These are phyloP conservation scores for Orthonychiurus folsomi DNA, from an alignment of 2,888 invertebrate species.

Conservation along the genomic window DNA sequence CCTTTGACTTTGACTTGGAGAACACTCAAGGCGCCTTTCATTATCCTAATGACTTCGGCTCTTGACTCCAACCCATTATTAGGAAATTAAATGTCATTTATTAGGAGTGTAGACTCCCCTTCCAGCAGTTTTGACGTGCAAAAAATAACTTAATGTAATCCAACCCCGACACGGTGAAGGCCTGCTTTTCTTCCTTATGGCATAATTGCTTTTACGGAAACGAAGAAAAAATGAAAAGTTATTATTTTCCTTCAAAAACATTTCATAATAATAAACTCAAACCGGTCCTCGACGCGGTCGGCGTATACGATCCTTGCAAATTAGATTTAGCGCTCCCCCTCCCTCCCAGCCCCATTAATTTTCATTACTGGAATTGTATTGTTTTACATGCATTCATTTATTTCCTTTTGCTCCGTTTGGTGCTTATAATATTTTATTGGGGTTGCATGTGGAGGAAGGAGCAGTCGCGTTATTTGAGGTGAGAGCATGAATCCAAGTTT, in stretches of 20 bases:
- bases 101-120: constrained; percentile 13
- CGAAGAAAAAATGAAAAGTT: background rate
- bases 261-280: constrained; percentile 1
- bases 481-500: too few relatives aligned
- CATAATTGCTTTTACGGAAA: background rate
- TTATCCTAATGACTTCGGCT: constrained; percentile 23
- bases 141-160: constrained; percentile 1
- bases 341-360: background rate
- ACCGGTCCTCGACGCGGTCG: background rate
- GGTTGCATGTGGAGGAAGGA: background rate
- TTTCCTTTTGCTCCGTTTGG: background rate
- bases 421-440: background rate
- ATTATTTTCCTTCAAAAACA: background rate
- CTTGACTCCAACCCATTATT: constrained; percentile 34
- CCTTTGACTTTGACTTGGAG: constrained; percentile 10
- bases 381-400: background rate
- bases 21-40: constrained; percentile 24
- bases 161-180: too few relatives aligned
- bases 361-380: background rate
- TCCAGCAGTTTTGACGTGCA: constrained; percentile 1
- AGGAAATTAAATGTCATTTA: constrained; percentile 40
- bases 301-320: background rate
- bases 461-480: too few relatives aligned
- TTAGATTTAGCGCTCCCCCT: background rate
- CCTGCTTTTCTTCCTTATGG: background rate